Conservation (phyloP, 2,888 invertebrate genomes). For the Polia nebulosa region DNA sequence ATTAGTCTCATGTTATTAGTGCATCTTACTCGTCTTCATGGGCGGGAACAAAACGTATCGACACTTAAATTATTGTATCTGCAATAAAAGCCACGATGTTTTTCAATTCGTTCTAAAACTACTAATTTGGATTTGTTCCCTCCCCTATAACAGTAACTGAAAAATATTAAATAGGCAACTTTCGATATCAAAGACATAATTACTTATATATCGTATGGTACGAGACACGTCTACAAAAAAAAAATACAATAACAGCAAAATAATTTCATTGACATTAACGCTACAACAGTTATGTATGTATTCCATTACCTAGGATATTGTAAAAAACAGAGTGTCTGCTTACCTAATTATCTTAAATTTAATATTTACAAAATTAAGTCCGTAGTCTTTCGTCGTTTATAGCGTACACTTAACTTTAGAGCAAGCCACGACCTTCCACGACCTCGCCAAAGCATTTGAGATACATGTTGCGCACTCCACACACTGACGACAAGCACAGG, state of each 20-base stretch:
- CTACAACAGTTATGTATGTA: conserved; percentile 89
- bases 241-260: conserved; percentile 85
- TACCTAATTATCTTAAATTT: conserved; percentile 85
- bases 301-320: conserved; percentile 88
- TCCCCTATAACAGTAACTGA: conserved; percentile 69
- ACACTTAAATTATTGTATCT: conserved; percentile 75
- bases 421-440: conserved; percentile 76
- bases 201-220: conserved; percentile 64
- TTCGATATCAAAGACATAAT: conserved; percentile 69
- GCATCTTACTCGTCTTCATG: conserved; percentile 71
- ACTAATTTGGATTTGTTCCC: conserved; percentile 78
- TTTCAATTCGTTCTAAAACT: conserved; percentile 77
- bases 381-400: conserved; percentile 88
- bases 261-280: conserved; percentile 83
- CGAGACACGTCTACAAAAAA: conserved; percentile 80
- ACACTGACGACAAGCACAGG: conserved; percentile 68
- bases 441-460: conserved; percentile 73
- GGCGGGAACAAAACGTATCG: conserved; percentile 79
- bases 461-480: conserved; percentile 71
- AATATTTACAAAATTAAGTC: conserved; percentile 90
- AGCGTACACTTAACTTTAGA: conserved; percentile 83
- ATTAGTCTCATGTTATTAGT: conserved; percentile 71
- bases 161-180: conserved; percentile 68
- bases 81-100: conserved; percentile 77
- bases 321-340: conserved; percentile 90